Conservation (phyloP, 2,797 vertebrate genomes). For the Fistularia tabacaria region DNA sequence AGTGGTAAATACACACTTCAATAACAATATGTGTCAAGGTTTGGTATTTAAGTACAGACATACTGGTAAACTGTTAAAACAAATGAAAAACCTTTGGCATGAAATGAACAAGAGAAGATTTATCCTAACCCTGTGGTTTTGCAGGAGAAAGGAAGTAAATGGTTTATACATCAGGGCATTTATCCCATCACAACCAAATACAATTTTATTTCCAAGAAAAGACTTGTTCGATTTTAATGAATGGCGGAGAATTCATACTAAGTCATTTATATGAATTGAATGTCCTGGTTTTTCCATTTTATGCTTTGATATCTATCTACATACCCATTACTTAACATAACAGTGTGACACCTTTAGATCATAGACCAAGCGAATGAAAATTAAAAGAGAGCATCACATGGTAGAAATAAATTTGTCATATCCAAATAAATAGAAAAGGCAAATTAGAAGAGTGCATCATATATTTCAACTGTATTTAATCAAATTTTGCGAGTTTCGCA, state of each 20-base stretch:
- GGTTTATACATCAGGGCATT: conserved; percentile 10
- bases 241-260: conserved; percentile 18
- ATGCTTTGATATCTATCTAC: too few relatives aligned
- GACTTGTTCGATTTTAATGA: conserved; percentile 36
- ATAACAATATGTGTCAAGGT: conserved; percentile 44
- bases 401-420: not conserved
- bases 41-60: conserved; percentile 43
- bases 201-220: conserved; percentile 29
- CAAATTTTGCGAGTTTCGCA: too few relatives aligned
- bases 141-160: not conserved
- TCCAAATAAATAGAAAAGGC: not conserved
- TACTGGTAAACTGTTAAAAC: conserved; percentile 42
- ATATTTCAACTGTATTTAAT: too few relatives aligned
- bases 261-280: not conserved
- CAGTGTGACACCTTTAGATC: too few relatives aligned
- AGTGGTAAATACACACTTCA: conserved; percentile 57
- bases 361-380: too few relatives aligned
- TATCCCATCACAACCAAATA: conserved; percentile 34
- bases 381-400: too few relatives aligned
- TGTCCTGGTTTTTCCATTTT: too few relatives aligned
- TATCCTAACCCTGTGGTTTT: not conserved
- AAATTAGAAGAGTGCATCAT: too few relatives aligned
- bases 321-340: too few relatives aligned
- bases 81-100: conserved; percentile 42
- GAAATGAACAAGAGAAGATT: conserved; percentile 14